A percentile compares a stretch with the other conserved stretches of the same genome.
Conservation (phyloP, 1,140 invertebrate species). For the Tetramorium parvispinum region DNA sequence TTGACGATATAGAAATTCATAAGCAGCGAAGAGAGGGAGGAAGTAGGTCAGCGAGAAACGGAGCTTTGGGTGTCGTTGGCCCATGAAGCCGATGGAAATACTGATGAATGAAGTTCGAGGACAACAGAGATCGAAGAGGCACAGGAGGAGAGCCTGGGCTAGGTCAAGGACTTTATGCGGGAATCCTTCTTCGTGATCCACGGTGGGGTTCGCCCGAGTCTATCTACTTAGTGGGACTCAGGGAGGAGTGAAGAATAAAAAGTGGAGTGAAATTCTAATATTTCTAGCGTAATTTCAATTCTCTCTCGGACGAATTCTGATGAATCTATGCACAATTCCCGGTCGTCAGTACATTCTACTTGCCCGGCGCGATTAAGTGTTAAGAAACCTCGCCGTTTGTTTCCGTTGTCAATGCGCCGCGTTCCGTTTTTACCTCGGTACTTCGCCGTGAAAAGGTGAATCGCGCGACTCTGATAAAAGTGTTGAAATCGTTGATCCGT, state of each 20-base stretch:
- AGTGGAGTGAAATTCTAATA: conserved; percentile 20
- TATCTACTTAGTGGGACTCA: conserved; percentile 4
- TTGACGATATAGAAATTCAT: not conserved
- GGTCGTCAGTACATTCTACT: not conserved
- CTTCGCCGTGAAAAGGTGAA: conserved; percentile 55
- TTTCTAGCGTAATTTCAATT: not conserved
- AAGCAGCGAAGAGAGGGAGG: not conserved
- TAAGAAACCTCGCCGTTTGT: not conserved
- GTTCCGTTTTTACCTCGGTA: not conserved
- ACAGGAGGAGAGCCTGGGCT: conserved; percentile 60
- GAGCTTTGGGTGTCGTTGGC: conserved; percentile 48
- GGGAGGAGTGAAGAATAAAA: not conserved
- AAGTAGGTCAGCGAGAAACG: conserved; percentile 19
- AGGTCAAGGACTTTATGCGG: conserved; percentile 53
- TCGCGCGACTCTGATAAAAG: conserved; percentile 31
- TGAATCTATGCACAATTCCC: not conserved
- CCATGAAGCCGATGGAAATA: conserved; percentile 70
- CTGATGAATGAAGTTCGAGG: conserved; percentile 63
- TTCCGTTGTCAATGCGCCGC: not conserved
- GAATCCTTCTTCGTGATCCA: conserved; percentile 69
- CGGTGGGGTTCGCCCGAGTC: not conserved
- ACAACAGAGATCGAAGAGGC: conserved; percentile 46
- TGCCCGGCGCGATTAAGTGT: not conserved
- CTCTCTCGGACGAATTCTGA: conserved; percentile 31
- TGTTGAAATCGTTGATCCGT: conserved; percentile 31